Conservation (phyloP, 2,113 vertebrate species). For the Carollia perspicillata region DNA sequence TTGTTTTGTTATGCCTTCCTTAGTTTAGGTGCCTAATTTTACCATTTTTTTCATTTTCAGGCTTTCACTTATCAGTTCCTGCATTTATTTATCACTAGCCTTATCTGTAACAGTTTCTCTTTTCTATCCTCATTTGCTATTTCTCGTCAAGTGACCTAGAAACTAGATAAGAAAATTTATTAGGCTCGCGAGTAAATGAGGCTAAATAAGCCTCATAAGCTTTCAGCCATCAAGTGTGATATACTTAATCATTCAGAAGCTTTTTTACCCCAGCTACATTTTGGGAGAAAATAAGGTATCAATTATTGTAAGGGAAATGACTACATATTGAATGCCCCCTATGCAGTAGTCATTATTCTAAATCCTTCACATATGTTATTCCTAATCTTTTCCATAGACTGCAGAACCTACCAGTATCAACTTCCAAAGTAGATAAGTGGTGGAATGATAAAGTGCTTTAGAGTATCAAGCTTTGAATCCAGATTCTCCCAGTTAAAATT, state of each 20-base stretch:
- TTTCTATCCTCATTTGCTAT: not conserved
- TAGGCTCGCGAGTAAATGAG: not conserved
- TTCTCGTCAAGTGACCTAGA: not conserved
- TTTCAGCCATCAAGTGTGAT: not conserved
- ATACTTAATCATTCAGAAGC: not conserved
- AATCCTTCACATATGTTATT: not conserved
- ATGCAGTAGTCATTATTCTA: not conserved
- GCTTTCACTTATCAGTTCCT: not conserved
- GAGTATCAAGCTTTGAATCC: not conserved
- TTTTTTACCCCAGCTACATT: not conserved
- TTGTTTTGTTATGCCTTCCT: not conserved
- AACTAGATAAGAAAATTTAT: not conserved
- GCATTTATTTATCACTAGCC: not conserved
- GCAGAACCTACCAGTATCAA: not conserved
- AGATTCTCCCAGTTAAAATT: not conserved
- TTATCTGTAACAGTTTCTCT: not conserved
- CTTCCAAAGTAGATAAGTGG: not conserved
- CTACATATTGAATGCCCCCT: not conserved
- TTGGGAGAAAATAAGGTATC: not conserved
- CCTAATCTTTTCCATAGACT: not conserved
- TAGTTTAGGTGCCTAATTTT: not conserved
- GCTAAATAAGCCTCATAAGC: not conserved
- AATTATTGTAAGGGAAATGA: not conserved
- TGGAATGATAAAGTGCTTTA: not conserved
- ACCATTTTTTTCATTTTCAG: not conserved